Conservation (phyloP, 2,797 vertebrate genomes). For the Leuciscus waleckii region DNA sequence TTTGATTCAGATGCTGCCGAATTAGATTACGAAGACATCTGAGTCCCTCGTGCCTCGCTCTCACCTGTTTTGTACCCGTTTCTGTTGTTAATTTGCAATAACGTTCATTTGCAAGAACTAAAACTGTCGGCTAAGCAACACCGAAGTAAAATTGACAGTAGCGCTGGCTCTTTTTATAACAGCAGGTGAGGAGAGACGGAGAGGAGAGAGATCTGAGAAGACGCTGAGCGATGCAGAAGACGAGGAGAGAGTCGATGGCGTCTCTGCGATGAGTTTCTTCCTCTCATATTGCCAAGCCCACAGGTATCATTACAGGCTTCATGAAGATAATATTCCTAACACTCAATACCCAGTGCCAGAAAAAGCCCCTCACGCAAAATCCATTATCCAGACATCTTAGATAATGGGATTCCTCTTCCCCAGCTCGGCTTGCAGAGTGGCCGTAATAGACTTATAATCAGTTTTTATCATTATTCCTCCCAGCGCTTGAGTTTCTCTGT, state of each 20-base stretch:
- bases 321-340: constrained; percentile 62
- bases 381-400: constrained; percentile 68
- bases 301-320: constrained; percentile 62
- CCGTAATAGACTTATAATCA: constrained; percentile 70
- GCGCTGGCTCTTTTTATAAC: constrained; percentile 42
- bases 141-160: constrained; percentile 43
- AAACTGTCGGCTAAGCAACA: constrained; percentile 49
- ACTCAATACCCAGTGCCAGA: constrained; percentile 57
- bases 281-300: constrained; percentile 47
- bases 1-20: background rate
- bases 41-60: background rate
- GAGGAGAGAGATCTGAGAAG: constrained; percentile 26
- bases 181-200: constrained; percentile 44
- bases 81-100: constrained; percentile 48
- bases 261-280: constrained; percentile 56
- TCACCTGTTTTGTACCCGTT: constrained; percentile 23
- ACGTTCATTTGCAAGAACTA: constrained; percentile 44
- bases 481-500: constrained; percentile 48
- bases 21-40: background rate
- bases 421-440: constrained; percentile 59
- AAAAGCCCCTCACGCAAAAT: constrained; percentile 61
- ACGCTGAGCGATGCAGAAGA: background rate
- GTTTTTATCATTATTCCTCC: constrained; percentile 61
- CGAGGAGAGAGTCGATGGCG: constrained; percentile 45
- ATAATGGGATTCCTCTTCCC: constrained; percentile 63